phyloP scores from a whole-genome alignment of 2,797 vertebrate genomes.

The Phalanger gymnotis region DNA sequence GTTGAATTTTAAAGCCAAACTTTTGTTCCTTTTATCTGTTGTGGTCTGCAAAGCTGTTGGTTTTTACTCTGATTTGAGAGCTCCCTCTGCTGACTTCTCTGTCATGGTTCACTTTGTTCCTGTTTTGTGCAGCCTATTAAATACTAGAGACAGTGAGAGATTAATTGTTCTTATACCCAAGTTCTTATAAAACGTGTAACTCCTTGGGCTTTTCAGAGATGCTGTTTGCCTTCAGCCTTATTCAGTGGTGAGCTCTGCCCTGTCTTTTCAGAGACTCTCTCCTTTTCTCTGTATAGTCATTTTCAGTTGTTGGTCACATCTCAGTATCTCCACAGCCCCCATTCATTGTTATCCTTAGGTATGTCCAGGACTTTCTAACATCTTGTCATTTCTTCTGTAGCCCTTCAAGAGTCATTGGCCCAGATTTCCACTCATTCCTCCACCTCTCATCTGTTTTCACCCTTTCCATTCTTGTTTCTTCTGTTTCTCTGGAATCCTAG shows the following conservation, averaged over 20 bases:
- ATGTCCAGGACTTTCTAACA: neutral
- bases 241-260: neutral
- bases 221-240: neutral
- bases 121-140: neutral
- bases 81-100: constrained; percentile 9
- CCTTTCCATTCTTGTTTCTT: neutral
- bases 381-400: constrained; percentile 15
- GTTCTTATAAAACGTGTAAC: neutral
- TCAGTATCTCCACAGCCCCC: neutral
- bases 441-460: neutral
- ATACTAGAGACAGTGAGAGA: neutral
- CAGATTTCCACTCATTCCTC: constrained; percentile 10
- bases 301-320: constrained; percentile 20
- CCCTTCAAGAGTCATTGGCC: neutral
- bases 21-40: neutral
- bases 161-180: neutral
- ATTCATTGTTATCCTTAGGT: neutral
- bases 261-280: constrained; percentile 21
- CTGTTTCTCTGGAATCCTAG: neutral
- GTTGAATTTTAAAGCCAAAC: neutral
- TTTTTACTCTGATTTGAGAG: neutral
- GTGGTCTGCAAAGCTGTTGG: accelerated
- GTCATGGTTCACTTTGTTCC: neutral
- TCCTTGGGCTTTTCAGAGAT: neutral
- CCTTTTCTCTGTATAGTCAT: neutral